Base-by-base conservation (phyloP, 2,888 invertebrate genomes). In the Osmoderma eremita region DNA sequence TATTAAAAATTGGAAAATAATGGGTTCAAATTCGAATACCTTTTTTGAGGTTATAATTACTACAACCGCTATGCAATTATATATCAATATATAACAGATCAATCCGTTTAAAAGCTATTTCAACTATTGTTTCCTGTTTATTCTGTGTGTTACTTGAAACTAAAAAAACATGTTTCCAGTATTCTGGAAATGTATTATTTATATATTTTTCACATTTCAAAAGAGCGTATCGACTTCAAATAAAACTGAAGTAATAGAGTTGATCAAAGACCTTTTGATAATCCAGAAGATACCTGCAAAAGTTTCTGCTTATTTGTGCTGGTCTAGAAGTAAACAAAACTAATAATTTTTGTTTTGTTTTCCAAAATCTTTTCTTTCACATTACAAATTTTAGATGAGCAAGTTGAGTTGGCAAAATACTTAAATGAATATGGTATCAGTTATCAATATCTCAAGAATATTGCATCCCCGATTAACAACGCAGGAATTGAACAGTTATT, bases 241-340 rank as follows among this genome's bases (percentile, higher is more conserved):
- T 18, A 61, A 61, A 30, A 12, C 45, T 3, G 17, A 48, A 12
- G 30, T 45, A n/a, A 30, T 45, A 36, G 42, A 30, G 12, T 10
- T 56, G n/a, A 10, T 70, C 17, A 62, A 63, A 38, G 76, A 74
- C 65, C 74, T 77, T 67, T 39, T 76, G 12, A 12, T 66, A 10
- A 51, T 48, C 24, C 71, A 75, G 65, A 63, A 70, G 48, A 38
- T 15, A 48, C 74, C 76, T 10, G 64, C 66, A 5, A 73, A 70
- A 68, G 56, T 77, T 45, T 70, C 67, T 15, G 68, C 73, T 2
- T 72, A 69, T 62, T 30, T 75, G 22, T 77, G 77, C 65, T 77
- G 77, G 76, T 56, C 70, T 4, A 72, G 67, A 72, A 71, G 77
- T 77, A 69, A 72, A 66, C 65, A n/a, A n/a, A n/a, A n/a, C n/a